These are phyloP conservation scores for Pleuronectes platessa DNA, from an alignment of 2,113 vertebrate species.

Conservation along the genomic window DNA sequence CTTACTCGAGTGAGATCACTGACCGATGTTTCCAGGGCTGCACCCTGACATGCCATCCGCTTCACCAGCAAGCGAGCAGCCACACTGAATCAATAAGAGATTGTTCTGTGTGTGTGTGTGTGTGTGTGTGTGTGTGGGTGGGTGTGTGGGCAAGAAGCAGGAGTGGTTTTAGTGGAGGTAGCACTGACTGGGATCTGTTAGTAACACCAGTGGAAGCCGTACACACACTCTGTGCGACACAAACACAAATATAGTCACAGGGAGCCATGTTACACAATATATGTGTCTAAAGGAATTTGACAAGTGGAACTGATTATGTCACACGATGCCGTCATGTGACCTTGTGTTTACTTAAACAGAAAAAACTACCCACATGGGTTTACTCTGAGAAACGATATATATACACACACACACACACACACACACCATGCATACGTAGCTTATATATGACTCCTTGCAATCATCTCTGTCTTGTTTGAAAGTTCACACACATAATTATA, in stretches of 20 bases:
- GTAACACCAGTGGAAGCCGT: background rate
- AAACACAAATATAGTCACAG: background rate
- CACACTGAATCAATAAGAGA: conserved; percentile 55
- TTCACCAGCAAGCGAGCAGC: conserved; percentile 19
- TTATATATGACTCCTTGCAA: background rate
- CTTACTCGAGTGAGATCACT: conserved; percentile 55
- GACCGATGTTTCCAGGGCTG: conserved; percentile 55
- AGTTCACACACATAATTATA: background rate
- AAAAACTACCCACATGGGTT: conserved; percentile 11
- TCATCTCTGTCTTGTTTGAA: background rate
- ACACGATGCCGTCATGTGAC: conserved; percentile 8
- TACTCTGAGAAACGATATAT: background rate
- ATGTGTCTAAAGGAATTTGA: background rate
- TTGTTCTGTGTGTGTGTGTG: background rate
- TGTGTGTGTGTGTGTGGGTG: background rate
- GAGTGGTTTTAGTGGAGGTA: conserved; percentile 7
- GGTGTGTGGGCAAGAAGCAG: background rate
- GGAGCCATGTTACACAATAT: background rate
- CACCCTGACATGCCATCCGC: conserved; percentile 33
- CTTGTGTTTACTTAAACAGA: conserved; percentile 20
- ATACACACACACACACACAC: background rate
- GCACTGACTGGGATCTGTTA: conserved; percentile 18
- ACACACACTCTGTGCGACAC: background rate
- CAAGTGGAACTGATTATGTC: conserved; percentile 18
- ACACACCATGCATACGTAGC: background rate